Base-by-base conservation (phyloP, 2,888 invertebrate species). In the Drosophila cognata region DNA sequence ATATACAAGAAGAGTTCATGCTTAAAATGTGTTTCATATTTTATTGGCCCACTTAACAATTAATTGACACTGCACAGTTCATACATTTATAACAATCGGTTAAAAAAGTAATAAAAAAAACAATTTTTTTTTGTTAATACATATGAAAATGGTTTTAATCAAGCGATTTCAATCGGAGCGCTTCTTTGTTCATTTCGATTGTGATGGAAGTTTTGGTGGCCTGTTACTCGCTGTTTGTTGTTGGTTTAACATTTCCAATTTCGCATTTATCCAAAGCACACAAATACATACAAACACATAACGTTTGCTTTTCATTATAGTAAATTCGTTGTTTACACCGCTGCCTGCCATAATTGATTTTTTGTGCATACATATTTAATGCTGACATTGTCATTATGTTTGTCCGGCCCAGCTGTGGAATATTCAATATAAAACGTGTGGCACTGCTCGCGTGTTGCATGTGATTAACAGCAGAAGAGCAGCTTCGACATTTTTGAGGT, bases 271-370 rank as follows among this genome's bases (percentile, higher is more conserved):
- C 59, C 46, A 59, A 35, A 58, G 53, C 67, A 25, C 48, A 55
- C 53, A 73, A 63, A 66, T 51, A 66, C 7, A 63, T 5, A 21
- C 29, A 31, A 4, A 31, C 0, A 64, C 28, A 71, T 18, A 36
- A 46, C 56, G 71, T 84, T 76, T 73, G 56, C 71, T 66, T 84
- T 83, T 85, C 74, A 85, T 85, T 85, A 77, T 74, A 77, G 79
- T 71, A 72, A 85, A 85, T 79, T 72, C 82, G 76, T 79, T 87
- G 76, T 57, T 72, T 71, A 68, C 69, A 68, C 46, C 74, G 63
- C 38, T 18, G 53, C 62, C 53, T 57, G 38, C 57, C 62, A 70
- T 60, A 60, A 84, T 81, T 70, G 84, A 73, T 79, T 79, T 46
- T 79, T 67, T 72, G 59, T 79, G 66, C 64, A 86, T 72, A 71